A percentile compares a stretch with the other conserved stretches of the same genome.
These are phyloP conservation scores for Acanthis flammea DNA, from an alignment of 2,797 vertebrate species.

Conservation along the genomic window DNA sequence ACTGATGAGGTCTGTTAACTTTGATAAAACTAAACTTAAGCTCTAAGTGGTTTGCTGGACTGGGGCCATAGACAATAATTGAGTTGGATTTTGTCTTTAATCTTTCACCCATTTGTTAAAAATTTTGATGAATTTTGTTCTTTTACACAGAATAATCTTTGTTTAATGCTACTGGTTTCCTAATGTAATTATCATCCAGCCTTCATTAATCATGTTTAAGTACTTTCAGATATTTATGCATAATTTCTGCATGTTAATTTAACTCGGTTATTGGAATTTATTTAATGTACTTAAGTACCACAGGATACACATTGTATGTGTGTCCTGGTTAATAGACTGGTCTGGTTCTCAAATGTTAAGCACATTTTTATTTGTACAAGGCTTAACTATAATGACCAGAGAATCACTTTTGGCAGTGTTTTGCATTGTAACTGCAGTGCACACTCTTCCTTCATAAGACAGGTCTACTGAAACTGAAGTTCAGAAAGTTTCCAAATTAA, in stretches of 20 bases:
- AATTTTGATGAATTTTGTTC: constrained; percentile 38
- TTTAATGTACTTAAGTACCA: not conserved
- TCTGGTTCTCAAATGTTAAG: not conserved
- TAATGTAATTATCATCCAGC: constrained; percentile 44
- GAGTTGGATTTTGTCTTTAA: constrained; percentile 37
- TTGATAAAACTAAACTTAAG: constrained; percentile 37
- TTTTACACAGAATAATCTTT: constrained; percentile 26
- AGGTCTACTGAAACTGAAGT: not conserved
- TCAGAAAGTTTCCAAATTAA: not conserved
- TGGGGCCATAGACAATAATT: constrained; percentile 19
- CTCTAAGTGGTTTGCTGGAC: constrained; percentile 55
- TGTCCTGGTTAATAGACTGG: not conserved
- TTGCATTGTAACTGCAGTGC: not conserved
- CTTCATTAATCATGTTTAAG: constrained; percentile 52
- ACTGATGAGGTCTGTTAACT: constrained; percentile 36
- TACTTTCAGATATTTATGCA: constrained; percentile 32
- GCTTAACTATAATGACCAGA: not conserved
- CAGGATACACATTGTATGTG: not conserved
- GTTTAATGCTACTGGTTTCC: constrained; percentile 52
- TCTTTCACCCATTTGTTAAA: constrained; percentile 25
- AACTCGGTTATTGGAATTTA: constrained; percentile 23
- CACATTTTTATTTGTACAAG: not conserved
- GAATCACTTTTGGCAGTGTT: not conserved
- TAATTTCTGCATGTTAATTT: constrained; percentile 50
- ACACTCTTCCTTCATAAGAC: not conserved